Evolutionary conservation across 2,888 invertebrate species (phyloP).

Genomic region (Drosophila kokeensis): DNA sequence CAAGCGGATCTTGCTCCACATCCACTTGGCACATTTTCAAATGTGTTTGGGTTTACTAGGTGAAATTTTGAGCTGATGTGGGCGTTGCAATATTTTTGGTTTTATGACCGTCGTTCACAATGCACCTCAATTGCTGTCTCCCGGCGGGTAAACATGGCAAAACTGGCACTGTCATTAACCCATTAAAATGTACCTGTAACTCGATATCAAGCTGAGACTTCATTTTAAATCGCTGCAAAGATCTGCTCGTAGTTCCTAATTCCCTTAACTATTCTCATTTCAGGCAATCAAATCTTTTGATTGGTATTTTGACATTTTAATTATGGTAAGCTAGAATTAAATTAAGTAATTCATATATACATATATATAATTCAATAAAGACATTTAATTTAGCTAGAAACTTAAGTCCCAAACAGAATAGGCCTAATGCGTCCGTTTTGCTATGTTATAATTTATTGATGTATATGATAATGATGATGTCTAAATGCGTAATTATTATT

Average conservation of each 20-base stretch:
- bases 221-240: constrained; percentile 13
- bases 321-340: neutral
- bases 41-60: constrained; percentile 58
- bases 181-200: constrained; percentile 43
- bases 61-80: constrained; percentile 70
- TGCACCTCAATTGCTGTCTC: constrained; percentile 59
- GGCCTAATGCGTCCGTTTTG: neutral
- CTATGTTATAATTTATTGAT: constrained; percentile 2
- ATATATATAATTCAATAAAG: neutral
- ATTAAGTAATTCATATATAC: neutral
- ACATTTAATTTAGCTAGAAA: neutral
- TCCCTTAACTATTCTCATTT: neutral
- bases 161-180: constrained; percentile 55
- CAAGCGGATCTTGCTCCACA: constrained; percentile 70
- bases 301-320: neutral
- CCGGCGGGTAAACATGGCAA: constrained; percentile 41
- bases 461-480: neutral
- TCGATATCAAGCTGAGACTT: constrained; percentile 43
- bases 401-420: neutral
- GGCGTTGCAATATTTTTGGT: constrained; percentile 71
- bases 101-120: constrained; percentile 60
- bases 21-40: constrained; percentile 62
- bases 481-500: constrained; percentile 8
- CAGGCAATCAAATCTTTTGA: neutral
- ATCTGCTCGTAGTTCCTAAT: neutral